phyloP scores from a whole-genome alignment of 2,888 invertebrate genomes.

The Orchesella flavescens region DNA sequence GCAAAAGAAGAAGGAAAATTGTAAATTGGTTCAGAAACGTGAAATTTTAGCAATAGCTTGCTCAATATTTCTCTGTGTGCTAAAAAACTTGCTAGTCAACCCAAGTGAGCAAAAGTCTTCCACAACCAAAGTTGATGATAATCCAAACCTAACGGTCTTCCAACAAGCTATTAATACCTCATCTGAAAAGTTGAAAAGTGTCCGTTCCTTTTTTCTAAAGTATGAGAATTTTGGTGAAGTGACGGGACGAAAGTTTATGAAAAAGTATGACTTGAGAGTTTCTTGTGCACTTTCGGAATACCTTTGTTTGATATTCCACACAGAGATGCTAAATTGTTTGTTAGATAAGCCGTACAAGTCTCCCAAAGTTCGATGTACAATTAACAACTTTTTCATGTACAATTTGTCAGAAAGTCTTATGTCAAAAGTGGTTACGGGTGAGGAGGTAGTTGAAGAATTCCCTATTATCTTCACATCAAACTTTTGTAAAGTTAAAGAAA shows the following conservation, averaged over 20 bases:
- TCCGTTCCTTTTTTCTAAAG: conserved; percentile 43
- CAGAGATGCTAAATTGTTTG: conserved; percentile 63
- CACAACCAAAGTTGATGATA: too few species aligned
- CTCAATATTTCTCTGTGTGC: conserved; percentile 11
- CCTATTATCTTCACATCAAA: too few species aligned
- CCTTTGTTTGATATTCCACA: conserved; percentile 60
- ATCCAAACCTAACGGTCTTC: too few species aligned
- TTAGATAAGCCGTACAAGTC: conserved; percentile 63
- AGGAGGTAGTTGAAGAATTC: too few species aligned
- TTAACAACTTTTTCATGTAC: conserved; percentile 58
- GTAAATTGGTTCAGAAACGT: too few species aligned
- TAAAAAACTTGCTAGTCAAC: conserved; percentile 48
- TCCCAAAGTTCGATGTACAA: conserved; percentile 57
- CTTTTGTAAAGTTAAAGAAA: too few species aligned
- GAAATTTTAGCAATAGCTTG: too few species aligned
- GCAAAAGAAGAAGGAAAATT: background rate
- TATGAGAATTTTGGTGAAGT: conserved; percentile 43
- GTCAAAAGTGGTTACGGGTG: too few species aligned
- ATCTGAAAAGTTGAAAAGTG: background rate
- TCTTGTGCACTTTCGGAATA: conserved; percentile 60
- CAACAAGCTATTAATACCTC: too few species aligned
- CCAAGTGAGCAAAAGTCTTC: background rate
- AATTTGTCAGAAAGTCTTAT: conserved; percentile 12
- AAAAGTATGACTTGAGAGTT: conserved; percentile 58
- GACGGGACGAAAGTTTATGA: conserved; percentile 42